Base-by-base conservation (phyloP, 2,888 invertebrate genomes). In the Theodoxus fluviatilis region DNA sequence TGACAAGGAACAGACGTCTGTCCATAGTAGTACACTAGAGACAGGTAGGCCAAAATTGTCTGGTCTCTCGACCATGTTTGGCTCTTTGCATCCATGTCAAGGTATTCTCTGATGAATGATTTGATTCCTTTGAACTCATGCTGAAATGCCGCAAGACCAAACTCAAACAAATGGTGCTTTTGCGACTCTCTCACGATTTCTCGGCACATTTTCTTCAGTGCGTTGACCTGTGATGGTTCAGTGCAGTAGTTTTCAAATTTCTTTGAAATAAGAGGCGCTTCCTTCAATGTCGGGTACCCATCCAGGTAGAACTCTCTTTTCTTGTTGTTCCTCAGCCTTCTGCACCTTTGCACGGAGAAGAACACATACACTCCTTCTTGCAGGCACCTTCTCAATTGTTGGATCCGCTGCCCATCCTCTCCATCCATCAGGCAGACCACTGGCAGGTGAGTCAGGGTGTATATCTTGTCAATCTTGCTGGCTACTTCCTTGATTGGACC, bases 1-100 rank as follows among this genome's bases (percentile, higher is more conserved):
- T 73, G 74, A 59, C 74, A 74, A 37, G 76, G 73, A 2, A 76
- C 52, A 9, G 71, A 71, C n/a, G 71, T 66, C 37, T 76, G 76
- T 1, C 76, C 76, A 67, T 76, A 76, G 49, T 69, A 76, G 35
- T 75, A 75, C 15, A 71, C 73, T n/a, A 76, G 64, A 37, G 76
- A 68, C 33, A 76, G 65, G 63, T 61, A 72, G 6, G 67, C 73
- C 25, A 76, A 67, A 40, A 71, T 67, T 28, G 40, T 72, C 55
- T 76, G 76, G 68, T 69, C 66, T n/a, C 68, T 59, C 1, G 35
- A 49, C 31, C 37, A 66, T 15, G 47, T 25, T 43, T 49, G 61
- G 38, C 67, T 68, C 12, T 69, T 64, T 1, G n/a, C n/a, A n/a
- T 70, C 69, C 6, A 76, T 68, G 7, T 69, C 47, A 35, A 76